Conservation (phyloP, 2,797 vertebrate species). For the Anabas testudineus region DNA sequence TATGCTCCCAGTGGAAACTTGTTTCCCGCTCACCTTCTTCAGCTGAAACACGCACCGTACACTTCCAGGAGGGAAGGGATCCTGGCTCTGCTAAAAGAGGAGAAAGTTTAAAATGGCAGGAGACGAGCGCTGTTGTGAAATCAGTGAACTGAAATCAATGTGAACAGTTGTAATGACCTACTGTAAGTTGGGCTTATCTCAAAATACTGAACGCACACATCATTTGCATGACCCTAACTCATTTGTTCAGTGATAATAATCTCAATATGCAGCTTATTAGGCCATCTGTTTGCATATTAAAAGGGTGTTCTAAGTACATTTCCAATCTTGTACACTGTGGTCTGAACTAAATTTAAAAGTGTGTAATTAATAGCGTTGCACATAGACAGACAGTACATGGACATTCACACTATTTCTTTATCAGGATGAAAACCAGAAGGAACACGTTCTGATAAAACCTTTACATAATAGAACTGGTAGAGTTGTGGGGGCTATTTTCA, state of each 20-base stretch:
- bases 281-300: slow-evolving; percentile 63
- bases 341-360: slow-evolving; percentile 57
- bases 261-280: slow-evolving; percentile 52
- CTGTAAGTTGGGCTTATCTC: neutral
- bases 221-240: slow-evolving; percentile 38
- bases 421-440: neutral
- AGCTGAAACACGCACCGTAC: slow-evolving; percentile 90
- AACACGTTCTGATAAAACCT: slow-evolving; percentile 10
- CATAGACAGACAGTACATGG: slow-evolving; percentile 13
- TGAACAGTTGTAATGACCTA: neutral
- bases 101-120: slow-evolving; percentile 60
- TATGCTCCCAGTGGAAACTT: slow-evolving; percentile 92
- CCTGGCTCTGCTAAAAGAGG: slow-evolving; percentile 81
- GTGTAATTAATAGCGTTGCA: slow-evolving; percentile 49
- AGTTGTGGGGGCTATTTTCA: neutral
- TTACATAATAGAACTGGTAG: neutral
- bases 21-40: slow-evolving; percentile 87
- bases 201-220: neutral
- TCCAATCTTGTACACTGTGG: slow-evolving; percentile 37
- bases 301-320: slow-evolving; percentile 67
- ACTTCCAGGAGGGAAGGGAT: slow-evolving; percentile 89
- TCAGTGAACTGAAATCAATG: neutral
- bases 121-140: neutral
- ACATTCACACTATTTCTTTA: neutral
- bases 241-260: slow-evolving; percentile 41